A percentile compares a stretch with the other conserved stretches of the same genome.
Conservation (phyloP, 2,888 invertebrate species). For the Oegoconia quadripuncta region DNA sequence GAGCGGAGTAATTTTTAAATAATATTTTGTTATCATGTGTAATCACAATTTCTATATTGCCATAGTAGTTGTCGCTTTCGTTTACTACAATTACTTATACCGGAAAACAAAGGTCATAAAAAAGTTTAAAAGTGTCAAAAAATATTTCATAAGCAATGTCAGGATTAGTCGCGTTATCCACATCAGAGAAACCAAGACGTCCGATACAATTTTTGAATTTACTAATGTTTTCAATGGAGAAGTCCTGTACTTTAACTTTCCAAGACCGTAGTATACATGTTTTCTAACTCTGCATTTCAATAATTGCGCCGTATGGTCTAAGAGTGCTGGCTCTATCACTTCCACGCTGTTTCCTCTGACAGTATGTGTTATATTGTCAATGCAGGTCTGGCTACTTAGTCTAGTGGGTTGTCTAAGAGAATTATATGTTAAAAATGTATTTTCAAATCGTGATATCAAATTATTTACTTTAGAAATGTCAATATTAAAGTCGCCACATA, state of each 20-base stretch:
- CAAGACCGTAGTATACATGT: conserved; percentile 5
- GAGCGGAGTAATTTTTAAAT: neutral
- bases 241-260: conserved; percentile 11
- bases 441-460: too few relatives aligned
- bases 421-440: neutral
- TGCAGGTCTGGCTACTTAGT: conserved; percentile 7
- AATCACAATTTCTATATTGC: neutral
- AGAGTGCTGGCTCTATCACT: conserved; percentile 11
- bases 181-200: conserved; percentile 14
- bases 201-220: conserved; percentile 16
- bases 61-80: neutral
- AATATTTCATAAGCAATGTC: conserved; percentile 16
- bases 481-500: too few relatives aligned
- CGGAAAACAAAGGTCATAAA: conserved; percentile 17
- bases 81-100: neutral
- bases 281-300: conserved; percentile 12
- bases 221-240: conserved; percentile 10
- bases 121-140: conserved; percentile 12
- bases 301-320: conserved; percentile 16
- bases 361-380: conserved; percentile 12
- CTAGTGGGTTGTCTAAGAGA: conserved; percentile 7
- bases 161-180: conserved; percentile 11
- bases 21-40: neutral
- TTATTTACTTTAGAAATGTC: too few relatives aligned
- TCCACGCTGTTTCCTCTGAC: conserved; percentile 4